A percentile compares a stretch with the other conserved stretches of the same genome.
Conservation (phyloP, 2,797 vertebrate species). For the Furcifer pardalis region DNA sequence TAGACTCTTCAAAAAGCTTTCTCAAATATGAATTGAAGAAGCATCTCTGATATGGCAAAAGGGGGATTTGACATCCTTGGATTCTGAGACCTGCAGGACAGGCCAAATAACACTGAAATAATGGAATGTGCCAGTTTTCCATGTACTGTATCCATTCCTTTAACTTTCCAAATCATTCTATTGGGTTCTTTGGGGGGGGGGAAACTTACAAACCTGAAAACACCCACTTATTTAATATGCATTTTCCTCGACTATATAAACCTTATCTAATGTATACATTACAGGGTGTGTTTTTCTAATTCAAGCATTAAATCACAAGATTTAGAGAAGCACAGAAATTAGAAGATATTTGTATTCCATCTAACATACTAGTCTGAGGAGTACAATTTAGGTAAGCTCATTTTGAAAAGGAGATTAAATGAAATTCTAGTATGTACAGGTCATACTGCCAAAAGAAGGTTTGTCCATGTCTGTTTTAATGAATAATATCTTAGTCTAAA, state of each 20-base stretch:
- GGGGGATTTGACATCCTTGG: constrained; percentile 12
- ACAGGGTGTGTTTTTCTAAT: too few species aligned
- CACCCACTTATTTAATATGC: too few species aligned
- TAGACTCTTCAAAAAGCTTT: background rate
- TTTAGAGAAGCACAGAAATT: too few species aligned
- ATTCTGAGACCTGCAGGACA: constrained; percentile 25
- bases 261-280: too few species aligned
- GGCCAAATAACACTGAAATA: constrained; percentile 18
- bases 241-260: too few species aligned
- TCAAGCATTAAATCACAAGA: too few species aligned
- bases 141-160: too few species aligned
- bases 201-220: too few species aligned
- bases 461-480: constrained; percentile 54
- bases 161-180: too few species aligned
- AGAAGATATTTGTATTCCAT: too few species aligned
- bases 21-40: background rate
- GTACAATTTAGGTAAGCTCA: background rate
- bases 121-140: too few species aligned
- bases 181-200: too few species aligned
- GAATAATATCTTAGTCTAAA: constrained; percentile 41
- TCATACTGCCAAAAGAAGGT: constrained; percentile 45
- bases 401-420: background rate
- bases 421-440: background rate
- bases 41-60: background rate
- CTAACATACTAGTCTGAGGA: background rate